Evolutionary conservation across 2,113 vertebrate species (phyloP).

Genomic region (Orthonyx spaldingii): DNA sequence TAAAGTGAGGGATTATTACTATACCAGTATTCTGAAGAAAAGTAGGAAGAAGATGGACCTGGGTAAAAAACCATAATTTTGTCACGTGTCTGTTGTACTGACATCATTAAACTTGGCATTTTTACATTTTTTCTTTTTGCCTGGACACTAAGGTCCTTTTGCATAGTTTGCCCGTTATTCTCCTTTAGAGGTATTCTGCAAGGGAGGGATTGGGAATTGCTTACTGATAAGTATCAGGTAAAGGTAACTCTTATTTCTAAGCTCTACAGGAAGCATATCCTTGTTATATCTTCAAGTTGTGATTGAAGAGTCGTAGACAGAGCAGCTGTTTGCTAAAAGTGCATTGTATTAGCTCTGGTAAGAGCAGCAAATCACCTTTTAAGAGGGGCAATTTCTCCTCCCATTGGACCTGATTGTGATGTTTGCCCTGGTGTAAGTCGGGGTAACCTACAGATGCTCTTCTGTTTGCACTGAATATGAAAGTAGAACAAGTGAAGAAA

Average conservation of each 20-base stretch:
- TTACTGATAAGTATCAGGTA: not conserved
- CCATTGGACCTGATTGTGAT: not conserved
- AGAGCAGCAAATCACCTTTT: not conserved
- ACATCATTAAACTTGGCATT: not conserved
- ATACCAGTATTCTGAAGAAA: not conserved
- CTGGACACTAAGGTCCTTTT: not conserved
- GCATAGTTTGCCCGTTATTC: not conserved
- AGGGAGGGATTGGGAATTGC: not conserved
- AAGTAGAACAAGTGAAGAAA: not conserved
- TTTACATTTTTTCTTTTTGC: accelerated
- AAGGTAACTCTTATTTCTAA: not conserved
- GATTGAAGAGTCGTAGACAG: not conserved
- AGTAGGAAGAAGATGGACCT: not conserved
- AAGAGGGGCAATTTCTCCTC: not conserved
- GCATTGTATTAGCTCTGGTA: not conserved
- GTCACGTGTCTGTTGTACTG: not conserved
- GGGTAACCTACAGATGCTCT: not conserved
- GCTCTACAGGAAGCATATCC: not conserved
- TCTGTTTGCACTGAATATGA: not conserved
- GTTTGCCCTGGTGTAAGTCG: not conserved
- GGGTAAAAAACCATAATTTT: not conserved
- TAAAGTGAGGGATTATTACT: not conserved
- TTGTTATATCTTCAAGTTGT: not conserved
- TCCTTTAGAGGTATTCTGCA: not conserved
- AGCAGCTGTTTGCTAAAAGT: not conserved